phyloP scores from a whole-genome alignment of 2,113 vertebrate species.

The Colius striatus region DNA sequence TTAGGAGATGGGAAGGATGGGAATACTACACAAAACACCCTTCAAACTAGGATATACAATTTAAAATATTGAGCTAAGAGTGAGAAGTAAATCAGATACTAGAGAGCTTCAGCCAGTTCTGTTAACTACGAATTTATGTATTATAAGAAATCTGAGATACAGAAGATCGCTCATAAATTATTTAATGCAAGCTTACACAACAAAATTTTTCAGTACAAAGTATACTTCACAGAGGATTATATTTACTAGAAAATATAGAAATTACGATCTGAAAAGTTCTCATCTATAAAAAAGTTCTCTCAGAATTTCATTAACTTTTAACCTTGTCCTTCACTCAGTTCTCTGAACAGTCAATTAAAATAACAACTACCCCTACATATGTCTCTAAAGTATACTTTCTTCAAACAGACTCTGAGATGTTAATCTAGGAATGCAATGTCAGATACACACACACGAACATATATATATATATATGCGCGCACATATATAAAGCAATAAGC shows the following conservation, averaged over 20 bases:
- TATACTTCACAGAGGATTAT: neutral
- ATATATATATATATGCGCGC: too few species aligned
- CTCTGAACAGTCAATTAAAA: neutral
- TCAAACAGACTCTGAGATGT: neutral
- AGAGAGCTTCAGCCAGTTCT: neutral
- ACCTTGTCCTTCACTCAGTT: neutral
- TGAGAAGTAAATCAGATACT: neutral
- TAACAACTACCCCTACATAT: neutral
- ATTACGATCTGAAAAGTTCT: neutral
- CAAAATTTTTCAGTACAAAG: neutral
- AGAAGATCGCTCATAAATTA: neutral
- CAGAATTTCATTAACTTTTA: neutral
- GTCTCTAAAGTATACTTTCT: neutral
- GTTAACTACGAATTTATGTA: neutral
- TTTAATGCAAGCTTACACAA: neutral
- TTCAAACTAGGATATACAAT: neutral
- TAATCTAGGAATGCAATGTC: neutral
- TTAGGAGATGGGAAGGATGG: accelerated
- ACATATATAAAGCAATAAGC: neutral
- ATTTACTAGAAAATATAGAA: neutral
- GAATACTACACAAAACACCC: neutral
- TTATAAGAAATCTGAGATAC: neutral
- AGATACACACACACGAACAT: neutral
- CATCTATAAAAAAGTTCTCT: neutral
- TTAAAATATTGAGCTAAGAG: neutral